Conservation (phyloP, 1,140 invertebrate species). For the Eueides isabella region DNA sequence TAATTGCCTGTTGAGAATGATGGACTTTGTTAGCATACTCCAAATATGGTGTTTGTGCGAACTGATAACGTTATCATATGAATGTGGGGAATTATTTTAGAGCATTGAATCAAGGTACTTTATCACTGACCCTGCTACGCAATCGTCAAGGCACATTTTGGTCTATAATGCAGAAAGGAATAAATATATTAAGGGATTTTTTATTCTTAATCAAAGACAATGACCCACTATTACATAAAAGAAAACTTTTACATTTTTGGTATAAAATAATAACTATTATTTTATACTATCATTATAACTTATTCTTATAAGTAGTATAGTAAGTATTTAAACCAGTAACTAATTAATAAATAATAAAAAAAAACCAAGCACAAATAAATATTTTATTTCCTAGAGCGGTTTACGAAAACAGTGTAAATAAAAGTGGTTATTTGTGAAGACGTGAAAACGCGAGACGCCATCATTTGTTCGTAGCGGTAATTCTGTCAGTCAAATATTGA, state of each 20-base stretch:
- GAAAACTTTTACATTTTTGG: too few species aligned
- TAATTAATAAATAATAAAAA: background rate
- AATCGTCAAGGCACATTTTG: slow-evolving; percentile 58
- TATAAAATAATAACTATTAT: too few species aligned
- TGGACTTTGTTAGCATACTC: slow-evolving; percentile 72
- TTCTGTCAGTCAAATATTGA: slow-evolving; percentile 76
- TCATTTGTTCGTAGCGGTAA: slow-evolving; percentile 77
- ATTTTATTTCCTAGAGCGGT: slow-evolving; percentile 7
- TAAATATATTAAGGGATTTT: background rate
- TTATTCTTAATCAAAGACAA: background rate
- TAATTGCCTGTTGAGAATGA: slow-evolving; percentile 61
- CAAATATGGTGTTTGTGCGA: slow-evolving; percentile 70
- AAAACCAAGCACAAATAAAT: background rate
- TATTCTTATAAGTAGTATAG: too few species aligned
- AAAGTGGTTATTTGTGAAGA: slow-evolving; percentile 32
- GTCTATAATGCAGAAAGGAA: background rate
- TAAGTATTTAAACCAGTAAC: too few species aligned
- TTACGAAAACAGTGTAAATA: slow-evolving; percentile 38
- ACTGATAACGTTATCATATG: slow-evolving; percentile 64
- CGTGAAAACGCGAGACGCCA: slow-evolving; percentile 48
- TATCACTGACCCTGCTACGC: slow-evolving; percentile 58
- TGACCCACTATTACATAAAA: too few species aligned
- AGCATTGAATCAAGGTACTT: slow-evolving; percentile 69
- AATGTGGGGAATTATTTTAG: slow-evolving; percentile 71
- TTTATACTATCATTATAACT: too few species aligned